phyloP scores from a whole-genome alignment of 2,113 vertebrate genomes.

The Chlamydotis undulata region DNA sequence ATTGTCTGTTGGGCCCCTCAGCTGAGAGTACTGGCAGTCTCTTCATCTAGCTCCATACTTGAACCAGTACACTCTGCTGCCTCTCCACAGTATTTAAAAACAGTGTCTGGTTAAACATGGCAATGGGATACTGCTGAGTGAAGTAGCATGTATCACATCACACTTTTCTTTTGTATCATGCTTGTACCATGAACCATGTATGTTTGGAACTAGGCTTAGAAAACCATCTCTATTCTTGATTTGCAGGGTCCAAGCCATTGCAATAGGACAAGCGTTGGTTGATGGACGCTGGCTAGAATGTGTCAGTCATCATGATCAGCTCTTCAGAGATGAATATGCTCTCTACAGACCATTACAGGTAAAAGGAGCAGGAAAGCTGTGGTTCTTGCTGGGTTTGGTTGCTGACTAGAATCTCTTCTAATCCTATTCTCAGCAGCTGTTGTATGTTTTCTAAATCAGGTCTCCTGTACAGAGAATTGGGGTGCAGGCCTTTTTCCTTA shows the following conservation, averaged over 20 bases:
- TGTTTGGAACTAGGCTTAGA: neutral
- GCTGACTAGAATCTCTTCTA: neutral
- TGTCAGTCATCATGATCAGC: conserved; percentile 94
- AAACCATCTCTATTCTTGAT: neutral
- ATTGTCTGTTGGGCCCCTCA: neutral
- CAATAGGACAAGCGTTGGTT: conserved; percentile 94
- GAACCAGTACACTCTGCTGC: neutral
- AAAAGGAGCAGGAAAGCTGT: neutral
- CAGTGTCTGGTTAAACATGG: neutral
- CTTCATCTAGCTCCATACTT: neutral
- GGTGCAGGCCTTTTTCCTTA: neutral
- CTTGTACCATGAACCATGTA: neutral
- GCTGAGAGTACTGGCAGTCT: neutral
- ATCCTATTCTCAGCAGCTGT: neutral
- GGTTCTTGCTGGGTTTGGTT: neutral
- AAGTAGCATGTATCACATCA: neutral
- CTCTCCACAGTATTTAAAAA: neutral
- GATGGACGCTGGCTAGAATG: conserved; percentile 97
- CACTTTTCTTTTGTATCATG: neutral
- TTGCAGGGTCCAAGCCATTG: conserved; percentile 92
- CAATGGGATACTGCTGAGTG: neutral
- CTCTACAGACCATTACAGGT: conserved; percentile 96
- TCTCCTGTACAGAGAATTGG: neutral
- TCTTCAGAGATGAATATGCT: conserved; percentile 97
- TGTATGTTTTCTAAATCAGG: neutral